Evolutionary conservation across 2,797 vertebrate genomes (phyloP).

Genomic region (Pseudomugil tenellus): DNA sequence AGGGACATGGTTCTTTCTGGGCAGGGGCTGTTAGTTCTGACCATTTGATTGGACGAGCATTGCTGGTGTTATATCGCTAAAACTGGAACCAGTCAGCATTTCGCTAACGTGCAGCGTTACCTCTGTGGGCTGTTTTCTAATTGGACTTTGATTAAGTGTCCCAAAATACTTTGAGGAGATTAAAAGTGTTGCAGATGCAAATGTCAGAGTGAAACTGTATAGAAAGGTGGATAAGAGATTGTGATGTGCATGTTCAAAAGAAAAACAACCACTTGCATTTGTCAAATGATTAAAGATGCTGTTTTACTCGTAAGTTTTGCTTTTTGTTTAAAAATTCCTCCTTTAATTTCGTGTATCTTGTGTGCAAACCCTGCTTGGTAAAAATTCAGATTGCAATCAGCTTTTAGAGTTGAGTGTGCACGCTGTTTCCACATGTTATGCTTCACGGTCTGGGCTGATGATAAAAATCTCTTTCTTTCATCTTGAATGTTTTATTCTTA

Average conservation of each 20-base stretch:
- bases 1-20: no score
- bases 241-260: neutral
- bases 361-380: neutral
- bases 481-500: neutral
- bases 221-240: neutral
- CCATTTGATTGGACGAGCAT: no score
- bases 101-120: neutral
- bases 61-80: no score
- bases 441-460: constrained; percentile 14
- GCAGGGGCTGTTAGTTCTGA: no score
- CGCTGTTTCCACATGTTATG: neutral
- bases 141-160: neutral
- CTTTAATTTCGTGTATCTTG: neutral
- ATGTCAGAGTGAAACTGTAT: neutral
- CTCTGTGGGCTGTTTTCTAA: no score
- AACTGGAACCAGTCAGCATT: no score
- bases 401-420: constrained; percentile 14
- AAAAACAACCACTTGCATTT: neutral
- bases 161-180: neutral
- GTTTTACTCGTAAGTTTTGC: neutral
- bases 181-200: neutral
- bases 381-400: constrained; percentile 9
- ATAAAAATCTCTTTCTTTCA: constrained; percentile 10
- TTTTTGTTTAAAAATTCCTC: neutral
- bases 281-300: neutral